Evolutionary conservation across 2,888 invertebrate species (phyloP), one percentile per base, ranked within the genome.

Genomic region (Campopleginae sp.): DNA sequence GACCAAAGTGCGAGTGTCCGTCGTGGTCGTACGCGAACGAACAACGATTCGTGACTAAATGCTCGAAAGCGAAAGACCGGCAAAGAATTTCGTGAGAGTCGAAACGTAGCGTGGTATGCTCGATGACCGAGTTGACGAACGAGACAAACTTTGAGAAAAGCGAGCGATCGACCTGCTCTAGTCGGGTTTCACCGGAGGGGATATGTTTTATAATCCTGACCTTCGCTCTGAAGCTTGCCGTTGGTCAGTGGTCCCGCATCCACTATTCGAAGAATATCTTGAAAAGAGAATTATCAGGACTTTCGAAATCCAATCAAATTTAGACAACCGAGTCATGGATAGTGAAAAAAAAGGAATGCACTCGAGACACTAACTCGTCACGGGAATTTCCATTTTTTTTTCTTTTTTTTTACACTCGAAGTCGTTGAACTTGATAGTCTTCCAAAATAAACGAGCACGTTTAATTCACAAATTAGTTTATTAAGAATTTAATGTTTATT

Each of bases 1-100:
- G 31, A 46, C 48, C 54, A 66, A 42, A 75, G 58, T 48, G n/a
- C 61, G 65, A 84, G 75, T 27, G 65, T 66, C 61, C 38, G 74
- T 78, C 66, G 68, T 33, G 84, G 78, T 72, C 79, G 76, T 86
- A 61, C 84, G 75, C 81, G 82, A 77, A 19, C 81, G 85, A 85
- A 65, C 79, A 84, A 84, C 86, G 74, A 87, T 80, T 87, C 84
- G 80, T 87, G 78, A 89, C 89, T 88, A 88, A 89, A 87, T 84
- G 85, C 72, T 77, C 74, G 86, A 83, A 86, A 86, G 87, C 66
- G 85, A 78, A 85, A 78, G 84, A 80, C 84, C 83, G 76, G 58
- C 65, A 65, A 79, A 75, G 81, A 86, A 86, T 81, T 84, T 79
- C 76, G 80, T 66, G 83, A 80, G 86, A 82, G 85, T 82, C 80